Base-by-base conservation (phyloP, 2,113 vertebrate species). In the Balaeniceps rex region DNA sequence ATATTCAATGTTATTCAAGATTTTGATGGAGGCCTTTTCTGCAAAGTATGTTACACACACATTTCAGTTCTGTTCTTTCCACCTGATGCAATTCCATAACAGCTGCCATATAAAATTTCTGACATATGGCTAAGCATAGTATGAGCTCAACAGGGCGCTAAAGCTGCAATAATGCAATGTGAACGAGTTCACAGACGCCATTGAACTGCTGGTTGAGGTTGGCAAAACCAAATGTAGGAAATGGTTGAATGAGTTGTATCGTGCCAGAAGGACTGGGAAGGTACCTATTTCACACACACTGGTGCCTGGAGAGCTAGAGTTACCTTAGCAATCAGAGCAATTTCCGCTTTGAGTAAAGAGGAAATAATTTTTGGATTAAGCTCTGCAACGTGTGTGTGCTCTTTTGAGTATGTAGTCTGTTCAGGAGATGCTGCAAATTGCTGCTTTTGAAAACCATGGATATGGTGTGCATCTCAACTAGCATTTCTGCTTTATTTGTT, bases 321-420 rank as follows among this genome's bases (percentile, higher is more conserved):
- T 88, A 47, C 90, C 83, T 90, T 51, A 90, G 58, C 66, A 83
- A 76, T 90, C 63, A 88, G 40, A 91, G 44, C 24, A 85, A 78
- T 93, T 94, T 96, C 57, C 25, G 64, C 72, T 82, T 55, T 44
- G 71, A 81, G 31, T 61, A 89, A 87, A 87, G 69, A 96, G 77
- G 52, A 89, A 95, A 89, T 52, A 81, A 34, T 76, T 88, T 96
- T 91, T 89, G 12, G 23, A 90, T 90, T 82, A 87, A 91, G 44
- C 22, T 79, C 31, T 95, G 65, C 23, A 75, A 71, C 28, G 10
- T 25, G 40, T 65, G 16, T 40, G 7, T 57, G 31, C 11, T 61
- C 5, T 78, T 95, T 69, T 64, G 51, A 81, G 22, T 49, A 46
- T 2, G 2, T 38, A 83, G 33, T 58, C 34, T 92, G 33, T 36